Evolutionary conservation across 92 coral and sea anemone genomes (phyloP).

Genomic region (Zoanthus sansibaricus): DNA sequence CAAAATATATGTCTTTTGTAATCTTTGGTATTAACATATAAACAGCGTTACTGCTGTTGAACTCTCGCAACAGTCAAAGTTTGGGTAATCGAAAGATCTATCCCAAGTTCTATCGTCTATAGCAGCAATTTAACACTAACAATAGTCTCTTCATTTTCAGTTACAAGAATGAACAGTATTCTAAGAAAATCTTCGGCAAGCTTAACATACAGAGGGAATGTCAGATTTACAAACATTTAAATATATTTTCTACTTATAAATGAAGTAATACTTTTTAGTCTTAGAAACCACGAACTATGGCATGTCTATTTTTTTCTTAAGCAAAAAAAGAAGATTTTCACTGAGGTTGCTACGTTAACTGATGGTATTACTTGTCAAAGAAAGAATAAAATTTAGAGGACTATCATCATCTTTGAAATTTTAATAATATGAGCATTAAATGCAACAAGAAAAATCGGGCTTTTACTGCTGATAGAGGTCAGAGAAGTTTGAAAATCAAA

Average conservation of each 20-base stretch:
- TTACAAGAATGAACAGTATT: too few species aligned
- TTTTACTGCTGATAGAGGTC: not conserved
- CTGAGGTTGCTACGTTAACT: not conserved
- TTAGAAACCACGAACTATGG: not conserved
- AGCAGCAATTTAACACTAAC: not conserved
- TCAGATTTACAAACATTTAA: too few species aligned
- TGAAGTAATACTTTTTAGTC: too few species aligned
- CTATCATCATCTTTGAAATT: not conserved
- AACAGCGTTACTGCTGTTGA: conserved; percentile 6
- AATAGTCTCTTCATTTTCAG: too few species aligned
- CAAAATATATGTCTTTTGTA: conserved; percentile 21
- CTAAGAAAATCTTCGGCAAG: too few species aligned
- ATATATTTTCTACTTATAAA: too few species aligned
- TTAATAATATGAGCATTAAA: not conserved
- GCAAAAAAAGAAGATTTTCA: not conserved
- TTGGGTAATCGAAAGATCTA: not conserved
- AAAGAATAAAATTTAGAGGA: not conserved
- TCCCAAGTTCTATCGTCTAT: not conserved
- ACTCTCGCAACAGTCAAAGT: conserved; percentile 8
- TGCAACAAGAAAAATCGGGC: too few species aligned
- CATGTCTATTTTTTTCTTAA: not conserved
- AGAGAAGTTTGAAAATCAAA: not conserved
- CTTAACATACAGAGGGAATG: too few species aligned
- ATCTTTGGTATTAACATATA: not conserved
- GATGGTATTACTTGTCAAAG: not conserved